A percentile compares a stretch with the other conserved stretches of the same genome.
These are phyloP conservation scores for Lydus trimaculatus DNA, from an alignment of 2,888 invertebrate genomes.

Conservation along the genomic window DNA sequence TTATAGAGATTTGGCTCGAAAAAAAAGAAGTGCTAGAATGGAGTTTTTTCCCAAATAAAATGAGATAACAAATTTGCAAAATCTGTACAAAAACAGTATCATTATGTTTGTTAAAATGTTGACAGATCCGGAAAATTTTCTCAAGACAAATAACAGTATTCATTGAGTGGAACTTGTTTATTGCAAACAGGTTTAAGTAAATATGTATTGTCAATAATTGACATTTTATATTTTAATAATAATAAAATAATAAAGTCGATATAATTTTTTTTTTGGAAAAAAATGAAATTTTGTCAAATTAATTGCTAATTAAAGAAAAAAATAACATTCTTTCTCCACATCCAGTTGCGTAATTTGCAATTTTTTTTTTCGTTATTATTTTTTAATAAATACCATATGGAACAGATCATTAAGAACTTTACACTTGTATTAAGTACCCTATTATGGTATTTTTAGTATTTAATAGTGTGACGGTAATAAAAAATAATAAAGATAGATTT, in stretches of 20 bases:
- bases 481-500: not conserved
- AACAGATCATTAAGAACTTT: not conserved
- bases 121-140: constrained; percentile 6
- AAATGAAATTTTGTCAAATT: not conserved
- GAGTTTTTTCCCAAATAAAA: too few relatives aligned
- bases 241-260: not conserved
- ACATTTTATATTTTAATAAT: not conserved
- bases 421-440: not conserved
- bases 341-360: not conserved
- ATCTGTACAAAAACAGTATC: not conserved
- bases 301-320: not conserved
- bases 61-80: not conserved
- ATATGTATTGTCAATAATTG: constrained; percentile 5
- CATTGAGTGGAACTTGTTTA: not conserved
- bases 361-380: not conserved
- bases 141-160: constrained; percentile 5
- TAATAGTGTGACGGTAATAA: not conserved
- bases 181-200: constrained; percentile 5
- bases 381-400: not conserved
- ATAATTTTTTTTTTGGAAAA: not conserved
- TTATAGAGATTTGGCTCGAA: too few relatives aligned
- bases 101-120: not conserved
- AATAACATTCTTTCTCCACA: too few relatives aligned
- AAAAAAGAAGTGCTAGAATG: too few relatives aligned
- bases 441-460: not conserved